Base-by-base conservation (phyloP, 2,797 vertebrate species). In the Pterois miles region DNA sequence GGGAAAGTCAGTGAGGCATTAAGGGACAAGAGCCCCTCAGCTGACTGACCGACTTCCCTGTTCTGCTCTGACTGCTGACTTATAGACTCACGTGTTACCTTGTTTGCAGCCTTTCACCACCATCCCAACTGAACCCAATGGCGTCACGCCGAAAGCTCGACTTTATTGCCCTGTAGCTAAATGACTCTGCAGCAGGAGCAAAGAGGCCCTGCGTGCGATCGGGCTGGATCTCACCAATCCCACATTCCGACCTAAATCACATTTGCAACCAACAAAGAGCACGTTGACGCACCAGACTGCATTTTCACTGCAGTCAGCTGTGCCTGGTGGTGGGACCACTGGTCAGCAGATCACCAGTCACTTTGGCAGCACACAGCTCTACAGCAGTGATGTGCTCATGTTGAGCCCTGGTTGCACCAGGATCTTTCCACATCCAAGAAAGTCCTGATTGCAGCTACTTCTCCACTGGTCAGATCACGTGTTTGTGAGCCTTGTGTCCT, bases 21-120 rank as follows among this genome's bases (percentile, higher is more conserved):
- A 92, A 86, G 93, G 93, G 94, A 93, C 94, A 89, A 81, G 90
- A 94, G 93, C 89, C 76, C 71, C 70, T 85, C 70, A 81, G 86
- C 85, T 85, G 80, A 83, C 79, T 74, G 80, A 86, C 78, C 43
- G 33, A 76, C 71, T 72, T 81, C 65, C 66, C 76, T 57, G n/a
- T 77, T 75, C 64, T 82, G 53, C 36, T 82, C 76, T 69, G 52
- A 70, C 81, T 74, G 79, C 83, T 62, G 66, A 85, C 81, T 83
- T 69, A 66, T 54, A 67, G 71, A 57, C 68, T 91, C 84, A 88
- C 60, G 29, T 90, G 85, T 83, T 73, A 79, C 69, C 59, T 79
- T 59, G 36, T 84, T 86, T 82, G 52, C 75, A 46, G 65, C 64
- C 53, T 86, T 72, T 91, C 83, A 59, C 71, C 83, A 68, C 31